These are phyloP conservation scores for Ahaetulla prasina DNA, from an alignment of 2,113 vertebrate species.

Conservation along the genomic window DNA sequence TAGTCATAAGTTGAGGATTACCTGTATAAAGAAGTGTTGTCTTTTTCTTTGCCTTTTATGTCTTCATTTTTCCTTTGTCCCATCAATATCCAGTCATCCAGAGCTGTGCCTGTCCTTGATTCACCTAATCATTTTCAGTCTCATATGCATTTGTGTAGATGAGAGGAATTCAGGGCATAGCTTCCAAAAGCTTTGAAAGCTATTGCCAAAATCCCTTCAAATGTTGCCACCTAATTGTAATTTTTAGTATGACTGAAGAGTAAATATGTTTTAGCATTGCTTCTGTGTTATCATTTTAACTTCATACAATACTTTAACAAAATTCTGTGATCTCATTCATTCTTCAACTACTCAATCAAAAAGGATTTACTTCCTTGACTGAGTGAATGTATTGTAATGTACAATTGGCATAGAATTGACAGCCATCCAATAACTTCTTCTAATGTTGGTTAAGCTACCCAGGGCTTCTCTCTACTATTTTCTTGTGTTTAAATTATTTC, in stretches of 20 bases:
- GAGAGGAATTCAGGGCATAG: background rate
- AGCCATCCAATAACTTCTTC: background rate
- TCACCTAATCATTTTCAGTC: background rate
- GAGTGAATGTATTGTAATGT: background rate
- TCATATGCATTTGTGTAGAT: background rate
- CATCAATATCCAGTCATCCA: background rate
- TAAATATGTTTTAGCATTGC: background rate
- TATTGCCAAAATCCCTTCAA: background rate
- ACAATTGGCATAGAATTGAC: background rate
- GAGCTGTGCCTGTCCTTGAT: background rate
- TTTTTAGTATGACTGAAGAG: background rate
- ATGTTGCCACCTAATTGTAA: background rate
- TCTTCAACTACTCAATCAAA: background rate
- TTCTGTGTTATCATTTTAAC: background rate
- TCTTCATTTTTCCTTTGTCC: background rate
- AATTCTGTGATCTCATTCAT: background rate
- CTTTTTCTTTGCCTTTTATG: background rate
- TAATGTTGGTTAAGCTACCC: constrained; percentile 20
- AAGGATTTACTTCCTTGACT: background rate
- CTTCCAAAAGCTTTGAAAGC: background rate
- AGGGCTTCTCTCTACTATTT: constrained; percentile 3
- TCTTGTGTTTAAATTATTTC: constrained; percentile 41
- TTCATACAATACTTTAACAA: background rate
- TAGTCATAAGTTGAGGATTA: too few species aligned
- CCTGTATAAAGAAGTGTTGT: too few species aligned